Evolutionary conservation across 1,140 invertebrate species (phyloP).

Genomic region (Rhyzopertha dominica): DNA sequence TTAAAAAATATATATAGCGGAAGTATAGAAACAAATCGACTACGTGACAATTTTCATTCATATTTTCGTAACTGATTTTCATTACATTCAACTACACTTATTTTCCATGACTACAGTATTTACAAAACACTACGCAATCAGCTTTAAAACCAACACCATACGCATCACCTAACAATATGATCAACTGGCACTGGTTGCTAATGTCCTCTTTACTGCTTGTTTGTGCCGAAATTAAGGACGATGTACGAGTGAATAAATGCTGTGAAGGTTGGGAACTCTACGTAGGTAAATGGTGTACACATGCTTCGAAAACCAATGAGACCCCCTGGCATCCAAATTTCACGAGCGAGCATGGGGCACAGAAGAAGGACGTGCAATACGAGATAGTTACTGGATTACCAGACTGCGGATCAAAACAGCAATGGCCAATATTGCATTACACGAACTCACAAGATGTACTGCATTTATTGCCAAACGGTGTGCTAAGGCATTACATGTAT

Average conservation of each 20-base stretch:
- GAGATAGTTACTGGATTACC: slow-evolving; percentile 60
- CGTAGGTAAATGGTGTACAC: slow-evolving; percentile 59
- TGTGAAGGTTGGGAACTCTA: slow-evolving; percentile 67
- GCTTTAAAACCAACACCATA: too few species aligned
- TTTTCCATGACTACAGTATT: too few species aligned
- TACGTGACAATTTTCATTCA: too few species aligned
- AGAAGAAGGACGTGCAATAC: slow-evolving; percentile 47
- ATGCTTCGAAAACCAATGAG: slow-evolving; percentile 55
- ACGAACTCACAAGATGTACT: slow-evolving; percentile 55
- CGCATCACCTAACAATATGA: too few species aligned
- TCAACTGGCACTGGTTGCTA: too few species aligned
- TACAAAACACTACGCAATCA: too few species aligned
- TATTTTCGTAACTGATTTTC: too few species aligned
- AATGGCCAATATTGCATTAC: slow-evolving; percentile 68
- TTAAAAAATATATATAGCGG: too few species aligned
- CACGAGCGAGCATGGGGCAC: slow-evolving; percentile 54
- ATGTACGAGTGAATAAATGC: slow-evolving; percentile 65
- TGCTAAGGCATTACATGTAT: slow-evolving; percentile 61
- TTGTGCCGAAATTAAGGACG: too few species aligned
- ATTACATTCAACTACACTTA: too few species aligned
- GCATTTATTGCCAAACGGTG: slow-evolving; percentile 61
- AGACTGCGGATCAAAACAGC: slow-evolving; percentile 62
- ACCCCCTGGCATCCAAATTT: slow-evolving; percentile 58
- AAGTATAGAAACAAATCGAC: too few species aligned
- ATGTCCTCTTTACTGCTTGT: too few species aligned